Evolutionary conservation across 2,113 vertebrate genomes (phyloP).

Genomic region (Oncorhynchus masou): DNA sequence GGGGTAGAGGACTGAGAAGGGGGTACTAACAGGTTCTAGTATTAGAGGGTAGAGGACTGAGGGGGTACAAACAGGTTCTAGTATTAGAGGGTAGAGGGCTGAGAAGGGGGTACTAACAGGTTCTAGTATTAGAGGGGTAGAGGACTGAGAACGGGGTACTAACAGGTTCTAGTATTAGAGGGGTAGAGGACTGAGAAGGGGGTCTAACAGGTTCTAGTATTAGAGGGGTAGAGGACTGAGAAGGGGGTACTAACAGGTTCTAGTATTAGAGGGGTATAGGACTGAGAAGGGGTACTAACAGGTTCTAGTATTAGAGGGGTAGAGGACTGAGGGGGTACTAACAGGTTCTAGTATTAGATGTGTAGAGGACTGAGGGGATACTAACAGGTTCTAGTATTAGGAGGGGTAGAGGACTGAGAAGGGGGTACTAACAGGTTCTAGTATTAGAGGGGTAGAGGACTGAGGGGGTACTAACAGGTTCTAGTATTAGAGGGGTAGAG

Average conservation of each 20-base stretch:
- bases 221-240: too few relatives aligned
- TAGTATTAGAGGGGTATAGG: too few relatives aligned
- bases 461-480: background rate
- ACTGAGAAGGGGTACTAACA: too few relatives aligned
- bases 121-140: background rate
- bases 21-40: background rate
- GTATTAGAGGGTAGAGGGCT: background rate
- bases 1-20: background rate
- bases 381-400: background rate
- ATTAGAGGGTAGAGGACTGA: background rate
- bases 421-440: background rate
- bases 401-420: background rate
- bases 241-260: constrained; percentile 4
- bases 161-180: too few relatives aligned
- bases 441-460: too few relatives aligned
- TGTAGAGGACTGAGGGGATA: background rate
- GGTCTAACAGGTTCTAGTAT: background rate
- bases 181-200: too few relatives aligned
- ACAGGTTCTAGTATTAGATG: constrained; percentile 29
- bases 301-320: background rate
- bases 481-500: background rate
- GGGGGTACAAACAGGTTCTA: constrained; percentile 18
- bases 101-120: background rate
- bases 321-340: background rate
- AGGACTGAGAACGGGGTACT: background rate